Percentiles rank a stretch among this genome's conserved stretches.
phyloP scores from a whole-genome alignment of 2,113 vertebrate genomes.

The Isurus oxyrinchus region DNA sequence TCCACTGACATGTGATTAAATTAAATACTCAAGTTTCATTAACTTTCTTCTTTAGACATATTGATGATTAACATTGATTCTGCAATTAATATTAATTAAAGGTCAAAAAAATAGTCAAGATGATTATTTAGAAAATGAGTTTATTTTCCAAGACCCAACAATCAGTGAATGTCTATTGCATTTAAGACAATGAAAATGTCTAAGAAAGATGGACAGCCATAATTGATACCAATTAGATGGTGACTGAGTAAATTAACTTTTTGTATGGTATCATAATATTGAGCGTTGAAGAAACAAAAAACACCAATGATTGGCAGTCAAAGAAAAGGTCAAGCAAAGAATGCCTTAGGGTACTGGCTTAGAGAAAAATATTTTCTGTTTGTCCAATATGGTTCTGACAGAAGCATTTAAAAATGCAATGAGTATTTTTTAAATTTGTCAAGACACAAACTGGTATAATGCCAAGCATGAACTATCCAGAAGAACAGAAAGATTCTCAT shows the following conservation, averaged over 20 bases:
- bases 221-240: background rate
- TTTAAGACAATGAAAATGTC: background rate
- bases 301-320: background rate
- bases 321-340: background rate
- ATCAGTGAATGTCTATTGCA: background rate
- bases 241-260: conserved; percentile 14
- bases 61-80: background rate
- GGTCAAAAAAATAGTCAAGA: background rate
- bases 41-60: background rate
- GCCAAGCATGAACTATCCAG: background rate
- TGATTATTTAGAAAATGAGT: background rate
- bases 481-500: background rate
- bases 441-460: background rate
- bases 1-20: background rate
- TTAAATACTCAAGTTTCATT: background rate
- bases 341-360: background rate
- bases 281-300: background rate
- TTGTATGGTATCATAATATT: background rate
- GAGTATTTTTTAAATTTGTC: background rate
- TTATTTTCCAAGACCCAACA: background rate
- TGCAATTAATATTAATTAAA: background rate
- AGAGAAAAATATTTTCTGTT: background rate
- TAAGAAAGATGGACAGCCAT: background rate
- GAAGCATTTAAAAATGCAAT: background rate
- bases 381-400: background rate